phyloP scores from a whole-genome alignment of 2,797 vertebrate genomes.

The Chiroxiphia lanceolata region DNA sequence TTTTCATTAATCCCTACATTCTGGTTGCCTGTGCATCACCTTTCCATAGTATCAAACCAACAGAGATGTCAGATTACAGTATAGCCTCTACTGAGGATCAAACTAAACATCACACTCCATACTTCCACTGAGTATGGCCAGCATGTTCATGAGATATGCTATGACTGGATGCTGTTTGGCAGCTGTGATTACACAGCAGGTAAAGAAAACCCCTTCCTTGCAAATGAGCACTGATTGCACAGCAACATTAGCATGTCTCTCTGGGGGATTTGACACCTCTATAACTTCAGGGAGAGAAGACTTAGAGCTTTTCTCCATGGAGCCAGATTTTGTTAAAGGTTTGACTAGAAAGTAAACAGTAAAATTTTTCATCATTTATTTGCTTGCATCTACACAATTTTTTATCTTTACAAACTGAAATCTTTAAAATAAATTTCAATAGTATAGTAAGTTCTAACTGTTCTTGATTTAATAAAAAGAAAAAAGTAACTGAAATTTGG shows the following conservation, averaged over 20 bases:
- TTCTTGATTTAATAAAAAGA: not conserved
- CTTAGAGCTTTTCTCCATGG: fast-evolving
- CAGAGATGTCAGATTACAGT: not conserved
- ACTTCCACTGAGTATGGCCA: fast-evolving
- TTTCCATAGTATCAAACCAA: not conserved
- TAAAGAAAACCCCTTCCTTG: not conserved
- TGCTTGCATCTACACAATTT: not conserved
- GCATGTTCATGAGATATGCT: not conserved
- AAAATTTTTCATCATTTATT: not conserved
- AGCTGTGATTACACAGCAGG: not conserved
- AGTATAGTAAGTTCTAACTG: not conserved
- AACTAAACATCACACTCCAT: not conserved
- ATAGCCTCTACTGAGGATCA: not conserved
- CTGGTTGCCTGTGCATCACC: not conserved
- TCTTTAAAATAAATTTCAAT: not conserved
- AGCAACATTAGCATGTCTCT: not conserved
- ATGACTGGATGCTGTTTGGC: not conserved
- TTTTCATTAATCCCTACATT: not conserved
- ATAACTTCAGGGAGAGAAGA: not conserved
- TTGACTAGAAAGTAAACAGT: not conserved
- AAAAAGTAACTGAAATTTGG: not conserved
- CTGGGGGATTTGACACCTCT: not conserved
- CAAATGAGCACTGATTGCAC: not conserved
- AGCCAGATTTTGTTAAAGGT: not conserved
- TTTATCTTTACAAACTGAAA: not conserved